Base-by-base conservation (phyloP, 2,113 vertebrate species). In the Coryphaenoides rupestris region DNA sequence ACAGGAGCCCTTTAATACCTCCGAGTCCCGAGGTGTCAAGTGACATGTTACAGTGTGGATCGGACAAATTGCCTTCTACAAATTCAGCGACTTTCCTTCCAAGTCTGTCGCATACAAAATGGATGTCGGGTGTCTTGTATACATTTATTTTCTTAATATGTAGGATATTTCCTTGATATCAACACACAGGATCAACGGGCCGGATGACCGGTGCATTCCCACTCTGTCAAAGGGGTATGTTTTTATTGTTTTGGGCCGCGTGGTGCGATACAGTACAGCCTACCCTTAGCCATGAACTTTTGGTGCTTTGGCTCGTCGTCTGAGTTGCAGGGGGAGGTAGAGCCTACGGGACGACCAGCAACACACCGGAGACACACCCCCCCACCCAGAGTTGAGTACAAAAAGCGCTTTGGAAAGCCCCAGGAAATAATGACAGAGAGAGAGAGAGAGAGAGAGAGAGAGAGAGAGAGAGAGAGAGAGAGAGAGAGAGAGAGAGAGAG, bases 221-320 rank as follows among this genome's bases (percentile, higher is more conserved):
- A 7, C 65, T n/a, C n/a, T 53, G 33, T 60, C 45, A 52, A 21
- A 9, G 15, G 52, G n/a, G 19, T 33, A n/a, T 63, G 3, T 26
- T 26, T 9, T 52, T 15, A 50, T 21, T 45, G 4, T 40, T 4
- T 15, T n/a, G 2, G 40, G 54, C 15, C 17, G 15, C n/a, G 15
- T 50, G 54, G 19, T 16, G 40, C 14, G 85, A 91, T 91, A 93
- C 90, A 91, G 81, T 98, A n/a, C n/a, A n/a, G n/a, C n/a, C n/a
- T n/a, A 98, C 95, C 95, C 95, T 90, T 98, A 87, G 95, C 92
- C 92, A 98, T 93, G 94, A 98, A 98, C 86, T 92, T 95, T 91
- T 91, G 91, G 87, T 88, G 77, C 89, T 94, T 95, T 87, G 91
- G 90, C 59, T 98, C 95, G 82, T 98, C 95, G 77, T 96, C 96